Conservation (phyloP, 2,113 vertebrate species). For the Psophia crepitans region DNA sequence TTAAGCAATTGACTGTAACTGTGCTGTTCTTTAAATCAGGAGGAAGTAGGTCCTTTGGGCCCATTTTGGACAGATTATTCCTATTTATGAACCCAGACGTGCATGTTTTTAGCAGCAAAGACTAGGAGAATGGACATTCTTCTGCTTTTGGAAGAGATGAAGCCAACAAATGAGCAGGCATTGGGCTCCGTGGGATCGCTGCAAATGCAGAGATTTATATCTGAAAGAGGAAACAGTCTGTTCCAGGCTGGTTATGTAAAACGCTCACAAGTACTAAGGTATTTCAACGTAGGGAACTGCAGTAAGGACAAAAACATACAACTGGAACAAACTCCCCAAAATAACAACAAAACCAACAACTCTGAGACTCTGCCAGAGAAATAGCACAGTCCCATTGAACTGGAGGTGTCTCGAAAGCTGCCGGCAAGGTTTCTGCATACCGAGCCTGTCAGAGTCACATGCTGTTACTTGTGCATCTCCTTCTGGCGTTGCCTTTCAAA, state of each 20-base stretch:
- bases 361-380: background rate
- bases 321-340: background rate
- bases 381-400: background rate
- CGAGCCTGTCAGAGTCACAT: background rate
- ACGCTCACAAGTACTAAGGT: background rate
- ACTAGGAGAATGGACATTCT: background rate
- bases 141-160: background rate
- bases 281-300: background rate
- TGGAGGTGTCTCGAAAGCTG: background rate
- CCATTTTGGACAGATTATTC: background rate
- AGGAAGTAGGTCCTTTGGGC: background rate
- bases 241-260: background rate
- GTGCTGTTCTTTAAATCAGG: background rate
- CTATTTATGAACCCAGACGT: background rate
- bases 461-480: background rate
- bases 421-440: background rate
- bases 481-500: background rate
- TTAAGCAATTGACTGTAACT: background rate
- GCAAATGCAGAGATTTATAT: background rate
- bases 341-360: background rate
- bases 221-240: background rate
- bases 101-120: background rate
- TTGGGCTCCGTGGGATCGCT: background rate
- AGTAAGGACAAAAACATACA: background rate
- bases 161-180: background rate